Conservation (phyloP, 1,140 invertebrate genomes). For the Cyclargus thomasi region DNA sequence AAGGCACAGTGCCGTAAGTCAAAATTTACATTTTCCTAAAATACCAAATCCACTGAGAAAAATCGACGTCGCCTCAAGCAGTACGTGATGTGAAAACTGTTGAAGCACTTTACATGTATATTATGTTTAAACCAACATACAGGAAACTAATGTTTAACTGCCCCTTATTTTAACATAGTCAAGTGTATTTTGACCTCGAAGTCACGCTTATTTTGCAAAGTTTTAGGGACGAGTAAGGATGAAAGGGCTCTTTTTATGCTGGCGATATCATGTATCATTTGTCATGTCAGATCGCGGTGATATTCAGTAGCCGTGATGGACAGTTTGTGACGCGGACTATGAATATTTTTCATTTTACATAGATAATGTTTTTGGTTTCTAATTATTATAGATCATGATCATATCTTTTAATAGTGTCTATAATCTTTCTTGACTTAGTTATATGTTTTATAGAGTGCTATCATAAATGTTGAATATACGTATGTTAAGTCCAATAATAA, state of each 20-base stretch:
- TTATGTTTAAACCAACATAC: constrained; percentile 16
- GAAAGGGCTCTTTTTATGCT: constrained; percentile 32
- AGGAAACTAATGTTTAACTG: constrained; percentile 41
- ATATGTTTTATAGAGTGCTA: no score
- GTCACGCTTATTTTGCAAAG: constrained; percentile 15
- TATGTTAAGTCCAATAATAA: no score
- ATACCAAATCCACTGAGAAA: neutral
- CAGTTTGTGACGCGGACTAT: constrained; percentile 57
- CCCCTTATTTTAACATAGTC: constrained; percentile 44
- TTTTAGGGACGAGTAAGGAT: constrained; percentile 12
- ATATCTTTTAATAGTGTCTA: no score
- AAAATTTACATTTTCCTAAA: constrained; percentile 7
- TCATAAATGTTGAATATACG: no score
- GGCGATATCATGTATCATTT: constrained; percentile 49
- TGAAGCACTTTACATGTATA: constrained; percentile 9
- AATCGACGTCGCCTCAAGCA: neutral
- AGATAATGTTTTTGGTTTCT: neutral
- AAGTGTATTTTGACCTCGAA: constrained; percentile 34
- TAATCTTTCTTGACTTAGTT: no score
- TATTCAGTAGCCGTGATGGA: constrained; percentile 54
- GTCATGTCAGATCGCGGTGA: constrained; percentile 65
- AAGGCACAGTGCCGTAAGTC: neutral
- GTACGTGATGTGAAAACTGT: constrained; percentile 1
- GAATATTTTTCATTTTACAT: constrained; percentile 40
- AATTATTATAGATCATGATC: constrained; percentile 7